Evolutionary conservation across 2,797 vertebrate species (phyloP).

Genomic region (Thamnophis elegans): DNA sequence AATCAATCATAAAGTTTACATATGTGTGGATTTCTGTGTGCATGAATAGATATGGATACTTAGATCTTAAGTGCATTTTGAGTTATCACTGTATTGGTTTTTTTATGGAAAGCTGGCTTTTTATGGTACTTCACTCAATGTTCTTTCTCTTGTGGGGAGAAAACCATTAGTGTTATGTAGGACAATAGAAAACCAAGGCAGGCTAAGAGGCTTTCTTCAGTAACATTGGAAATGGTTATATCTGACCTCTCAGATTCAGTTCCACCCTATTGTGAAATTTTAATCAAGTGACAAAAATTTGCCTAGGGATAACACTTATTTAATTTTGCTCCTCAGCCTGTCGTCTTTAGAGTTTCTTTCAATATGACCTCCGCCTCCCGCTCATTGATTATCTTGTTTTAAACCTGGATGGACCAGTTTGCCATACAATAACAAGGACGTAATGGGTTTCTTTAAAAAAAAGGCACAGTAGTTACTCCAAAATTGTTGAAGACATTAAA

Average conservation of each 20-base stretch:
- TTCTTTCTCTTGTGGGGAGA: not conserved
- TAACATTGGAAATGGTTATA: not conserved
- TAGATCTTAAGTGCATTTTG: not conserved
- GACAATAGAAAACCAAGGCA: not conserved
- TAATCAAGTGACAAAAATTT: slow-evolving; percentile 23
- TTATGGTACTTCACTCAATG: not conserved
- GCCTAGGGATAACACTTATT: slow-evolving; percentile 10
- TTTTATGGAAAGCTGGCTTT: not conserved
- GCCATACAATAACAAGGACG: slow-evolving; percentile 52
- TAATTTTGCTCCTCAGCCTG: slow-evolving; percentile 38
- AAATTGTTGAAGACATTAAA: slow-evolving; percentile 58
- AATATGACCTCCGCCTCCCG: slow-evolving; percentile 41
- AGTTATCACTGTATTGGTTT: not conserved
- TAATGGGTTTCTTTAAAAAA: slow-evolving; percentile 61
- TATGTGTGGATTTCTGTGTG: not conserved
- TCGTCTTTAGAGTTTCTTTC: slow-evolving; percentile 49
- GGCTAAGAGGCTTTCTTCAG: not conserved
- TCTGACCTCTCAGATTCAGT: slow-evolving; percentile 37
- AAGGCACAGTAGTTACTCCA: slow-evolving; percentile 52
- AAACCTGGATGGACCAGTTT: slow-evolving; percentile 52
- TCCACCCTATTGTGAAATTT: slow-evolving; percentile 36
- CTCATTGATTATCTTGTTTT: slow-evolving; percentile 52
- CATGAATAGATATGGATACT: no score
- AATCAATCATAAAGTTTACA: not conserved
- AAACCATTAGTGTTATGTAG: not conserved